A percentile compares a stretch with the other conserved stretches of the same genome.
These are phyloP conservation scores for Spicauda simplicius DNA, from an alignment of 2,888 invertebrate genomes.

Conservation along the genomic window DNA sequence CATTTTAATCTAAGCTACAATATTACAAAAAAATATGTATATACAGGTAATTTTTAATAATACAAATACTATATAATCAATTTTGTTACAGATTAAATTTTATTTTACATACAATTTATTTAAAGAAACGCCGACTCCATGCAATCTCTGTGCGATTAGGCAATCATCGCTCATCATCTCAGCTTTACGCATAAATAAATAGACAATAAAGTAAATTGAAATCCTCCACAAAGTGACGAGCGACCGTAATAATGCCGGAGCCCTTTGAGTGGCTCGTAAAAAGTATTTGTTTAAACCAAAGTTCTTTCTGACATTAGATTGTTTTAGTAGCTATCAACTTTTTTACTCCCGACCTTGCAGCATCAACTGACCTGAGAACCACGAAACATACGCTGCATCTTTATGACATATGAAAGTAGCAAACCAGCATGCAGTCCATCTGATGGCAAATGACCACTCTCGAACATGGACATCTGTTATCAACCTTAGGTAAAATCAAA, in stretches of 20 bases:
- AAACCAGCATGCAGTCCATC: too few species aligned
- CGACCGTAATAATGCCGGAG: conserved; percentile 74
- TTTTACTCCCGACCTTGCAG: background rate
- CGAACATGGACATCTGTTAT: too few species aligned
- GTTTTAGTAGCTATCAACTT: conserved; percentile 18
- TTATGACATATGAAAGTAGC: too few species aligned
- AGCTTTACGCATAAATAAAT: conserved; percentile 81
- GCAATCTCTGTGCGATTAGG: conserved; percentile 50
- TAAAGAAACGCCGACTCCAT: conserved; percentile 50
- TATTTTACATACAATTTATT: background rate
- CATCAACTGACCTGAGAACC: background rate
- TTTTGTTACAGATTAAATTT: too few species aligned
- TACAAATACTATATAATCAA: too few species aligned
- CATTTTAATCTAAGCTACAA: too few species aligned
- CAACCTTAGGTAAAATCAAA: too few species aligned
- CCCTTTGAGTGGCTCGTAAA: conserved; percentile 61
- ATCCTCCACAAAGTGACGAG: conserved; percentile 66
- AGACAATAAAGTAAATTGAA: conserved; percentile 84
- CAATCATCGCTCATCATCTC: conserved; percentile 71
- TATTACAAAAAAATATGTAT: too few species aligned
- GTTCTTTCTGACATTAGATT: conserved; percentile 17
- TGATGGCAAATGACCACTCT: too few species aligned
- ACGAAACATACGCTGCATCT: too few species aligned
- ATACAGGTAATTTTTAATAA: too few species aligned
- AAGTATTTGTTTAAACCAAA: conserved; percentile 46